Evolutionary conservation across 2,113 vertebrate genomes (phyloP), one percentile per base, ranked within the genome.

Genomic region (Gasterosteus nipponicus): DNA sequence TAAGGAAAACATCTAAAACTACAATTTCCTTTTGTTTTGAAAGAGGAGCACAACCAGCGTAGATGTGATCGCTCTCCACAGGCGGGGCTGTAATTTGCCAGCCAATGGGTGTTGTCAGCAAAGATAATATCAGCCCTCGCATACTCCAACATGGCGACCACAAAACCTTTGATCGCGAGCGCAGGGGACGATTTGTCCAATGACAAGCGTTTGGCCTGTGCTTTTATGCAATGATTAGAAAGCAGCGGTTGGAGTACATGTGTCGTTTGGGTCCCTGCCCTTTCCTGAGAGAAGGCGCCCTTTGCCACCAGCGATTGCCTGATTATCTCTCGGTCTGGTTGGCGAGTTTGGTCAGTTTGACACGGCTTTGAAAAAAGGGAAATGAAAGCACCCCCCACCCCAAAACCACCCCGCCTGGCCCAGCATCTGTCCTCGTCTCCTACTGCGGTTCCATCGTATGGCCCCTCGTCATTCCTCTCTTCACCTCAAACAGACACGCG

Each of bases 1-100:
- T 54, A 57, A 78, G 76, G 82, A 57, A 78, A 80, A 80, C 70
- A 81, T 53, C 85, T 82, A 87, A 88, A 86, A 75, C 70, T 61
- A 72, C 83, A 69, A 79, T 82, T 88, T 89, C 87, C 85, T 86
- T 89, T 89, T 86, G 86, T 87, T 89, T 87, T 81, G 77, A 84
- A 79, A 79, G 75, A 87, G 77, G 65, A 75, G 65, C 47, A 47
- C 29, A 77, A 73, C 75, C 60, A 38, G 57, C 56, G 39, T 51
- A 69, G 69, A 88, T 72, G 62, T n/a, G 54, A 69, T 70, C 31
- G 29, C 53, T 76, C 66, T 62, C 64, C 54, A 62, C 76, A 79
- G 64, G 39, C 75, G 46, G 63, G 71, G 78, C 76, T 91, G 69
- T 89, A 91, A 92, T 89, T 91, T 90, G 72, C 69, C 77, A 71